Base-by-base conservation (phyloP, 1,140 invertebrate species). In the Acyrthosiphon pisum region DNA sequence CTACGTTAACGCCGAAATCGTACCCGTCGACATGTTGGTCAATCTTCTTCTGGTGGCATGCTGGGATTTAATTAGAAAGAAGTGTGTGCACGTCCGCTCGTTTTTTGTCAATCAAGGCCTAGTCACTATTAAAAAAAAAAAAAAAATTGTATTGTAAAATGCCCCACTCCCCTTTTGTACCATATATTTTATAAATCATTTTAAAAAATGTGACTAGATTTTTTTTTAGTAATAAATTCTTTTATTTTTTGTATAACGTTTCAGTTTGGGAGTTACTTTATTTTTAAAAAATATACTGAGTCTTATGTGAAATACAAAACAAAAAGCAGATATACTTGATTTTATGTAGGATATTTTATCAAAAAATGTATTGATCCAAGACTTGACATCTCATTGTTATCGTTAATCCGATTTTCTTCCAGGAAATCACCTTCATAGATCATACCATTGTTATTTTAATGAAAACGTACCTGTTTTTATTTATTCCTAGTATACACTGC, bases 21-120 rank as follows among this genome's bases (percentile, higher is more conserved):
- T 98, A 44, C 98, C 98, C 14, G 97, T 97, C 23, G 98, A 98
- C 96, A 96, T 97, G 93, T 96, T 97, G 44, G 96, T 97, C 20
- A 98, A 97, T 95, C 96, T 97, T 91, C 95, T 98, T 94, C 97
- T 98, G 93, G 96, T 96, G 26, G 96, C 96, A 94, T 97, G 97
- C 60, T 97, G 97, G 96, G 96, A 97, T 94, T 96, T 96, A 14
- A 90, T 48, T 26, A 41, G 41, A 7, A 90, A 11, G 46, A 76
- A 76, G 94, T 94, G 41, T 18, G 60, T 22, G 2, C 3, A 60
- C 46, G 93, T 37, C 4, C 26, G 35, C 41, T 83, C 41, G 44
- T 7, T 53, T 41, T 9, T 83, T 1, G 23, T n/a, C 30, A 68
- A 68, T n/a, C 60, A 68, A 9, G 8, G 11, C 9, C 9, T 56